A percentile compares a stretch with the other conserved stretches of the same genome.
These are phyloP conservation scores for Anhinga anhinga DNA, from an alignment of 2,113 vertebrate genomes.

Conservation along the genomic window DNA sequence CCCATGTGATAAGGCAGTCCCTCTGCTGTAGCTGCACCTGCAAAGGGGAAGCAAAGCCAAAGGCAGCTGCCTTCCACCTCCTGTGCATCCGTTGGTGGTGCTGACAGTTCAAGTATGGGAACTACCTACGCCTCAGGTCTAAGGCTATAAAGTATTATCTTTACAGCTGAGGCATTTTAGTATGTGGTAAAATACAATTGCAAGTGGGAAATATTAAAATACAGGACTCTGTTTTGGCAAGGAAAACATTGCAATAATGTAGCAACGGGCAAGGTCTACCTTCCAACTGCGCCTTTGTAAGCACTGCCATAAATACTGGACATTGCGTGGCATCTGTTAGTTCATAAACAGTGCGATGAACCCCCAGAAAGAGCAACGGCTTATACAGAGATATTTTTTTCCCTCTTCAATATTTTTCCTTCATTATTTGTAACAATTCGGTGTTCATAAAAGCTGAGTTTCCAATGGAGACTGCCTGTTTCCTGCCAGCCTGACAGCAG, in stretches of 20 bases:
- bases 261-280: slow-evolving; percentile 16
- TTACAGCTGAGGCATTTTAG: slow-evolving; percentile 10
- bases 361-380: not conserved
- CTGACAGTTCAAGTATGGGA: not conserved
- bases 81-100: not conserved
- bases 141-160: not conserved
- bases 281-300: not conserved
- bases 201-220: slow-evolving; percentile 35
- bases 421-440: not conserved
- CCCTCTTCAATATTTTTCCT: not conserved
- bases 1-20: not conserved
- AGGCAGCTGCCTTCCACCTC: not conserved
- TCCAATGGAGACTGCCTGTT: not conserved
- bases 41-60: not conserved
- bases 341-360: not conserved
- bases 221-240: slow-evolving; percentile 30
- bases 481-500: not conserved
- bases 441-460: not conserved
- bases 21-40: not conserved
- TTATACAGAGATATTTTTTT: not conserved
- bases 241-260: not conserved
- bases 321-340: not conserved
- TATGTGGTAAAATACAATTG: slow-evolving; percentile 15
- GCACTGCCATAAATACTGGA: not conserved
- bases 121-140: not conserved